Conservation (phyloP, 2,888 invertebrate species). For the Sinodicranocentrus sp. region DNA sequence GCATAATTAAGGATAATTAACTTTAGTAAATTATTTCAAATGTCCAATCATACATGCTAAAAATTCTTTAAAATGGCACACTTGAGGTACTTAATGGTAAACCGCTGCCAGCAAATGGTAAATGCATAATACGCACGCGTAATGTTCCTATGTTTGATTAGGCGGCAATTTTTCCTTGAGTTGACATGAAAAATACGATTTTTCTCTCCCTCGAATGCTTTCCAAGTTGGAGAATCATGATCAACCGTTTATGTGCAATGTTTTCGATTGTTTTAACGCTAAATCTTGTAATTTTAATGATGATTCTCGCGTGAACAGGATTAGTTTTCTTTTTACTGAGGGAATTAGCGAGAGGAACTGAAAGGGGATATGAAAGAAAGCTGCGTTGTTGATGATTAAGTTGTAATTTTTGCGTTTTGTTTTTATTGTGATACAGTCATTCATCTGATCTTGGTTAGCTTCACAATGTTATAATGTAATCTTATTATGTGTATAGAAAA, state of each 20-base stretch:
- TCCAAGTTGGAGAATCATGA: too few relatives aligned
- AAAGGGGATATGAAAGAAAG: not conserved
- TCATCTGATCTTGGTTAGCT: constrained; percentile 51
- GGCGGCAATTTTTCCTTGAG: too few relatives aligned
- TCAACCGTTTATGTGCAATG: constrained; percentile 38
- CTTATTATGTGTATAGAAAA: constrained; percentile 8
- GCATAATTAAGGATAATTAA: not conserved
- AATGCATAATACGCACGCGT: constrained; percentile 1
- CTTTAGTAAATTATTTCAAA: not conserved
- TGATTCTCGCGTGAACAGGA: not conserved
- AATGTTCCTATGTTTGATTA: constrained; percentile 13
- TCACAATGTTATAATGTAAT: constrained; percentile 34
- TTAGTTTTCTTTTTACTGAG: constrained; percentile 18
- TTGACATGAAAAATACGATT: too few relatives aligned
- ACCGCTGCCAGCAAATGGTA: too few relatives aligned
- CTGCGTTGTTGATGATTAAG: constrained; percentile 27
- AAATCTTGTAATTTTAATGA: constrained; percentile 2
- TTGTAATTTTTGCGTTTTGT: constrained; percentile 23
- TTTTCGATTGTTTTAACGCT: constrained; percentile 3
- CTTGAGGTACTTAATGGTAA: too few relatives aligned
- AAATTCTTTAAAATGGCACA: too few relatives aligned
- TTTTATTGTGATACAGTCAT: constrained; percentile 64
- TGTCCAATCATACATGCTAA: too few relatives aligned
- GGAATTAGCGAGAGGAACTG: not conserved
- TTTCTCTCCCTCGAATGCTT: too few relatives aligned